These are phyloP conservation scores for Campaea margaritaria DNA, from an alignment of 2,888 invertebrate species.

Conservation along the genomic window DNA sequence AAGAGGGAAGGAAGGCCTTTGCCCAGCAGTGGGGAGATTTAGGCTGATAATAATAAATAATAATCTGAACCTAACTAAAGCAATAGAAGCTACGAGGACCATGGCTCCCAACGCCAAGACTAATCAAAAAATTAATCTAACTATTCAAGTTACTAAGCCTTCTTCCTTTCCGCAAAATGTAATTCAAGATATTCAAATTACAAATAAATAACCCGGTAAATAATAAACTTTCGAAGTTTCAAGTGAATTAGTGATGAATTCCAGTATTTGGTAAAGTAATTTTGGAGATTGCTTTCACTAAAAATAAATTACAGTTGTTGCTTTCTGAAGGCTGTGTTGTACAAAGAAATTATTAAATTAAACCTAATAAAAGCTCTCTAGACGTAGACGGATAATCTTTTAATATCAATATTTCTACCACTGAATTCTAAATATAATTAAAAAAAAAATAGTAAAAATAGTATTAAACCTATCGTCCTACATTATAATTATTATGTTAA, in stretches of 20 bases:
- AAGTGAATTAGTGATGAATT: conserved; percentile 26
- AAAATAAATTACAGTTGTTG: conserved; percentile 20
- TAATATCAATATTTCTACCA: too few relatives aligned
- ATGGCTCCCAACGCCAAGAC: not conserved
- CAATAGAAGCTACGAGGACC: not conserved
- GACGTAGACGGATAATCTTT: too few relatives aligned
- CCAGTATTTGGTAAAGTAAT: conserved; percentile 20
- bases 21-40: too few relatives aligned
- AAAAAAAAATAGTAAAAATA: too few relatives aligned
- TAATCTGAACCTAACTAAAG: not conserved
- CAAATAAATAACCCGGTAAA: conserved; percentile 21
- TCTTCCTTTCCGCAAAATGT: too few relatives aligned
- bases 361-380: not conserved
- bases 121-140: not conserved
- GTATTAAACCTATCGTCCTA: too few relatives aligned
- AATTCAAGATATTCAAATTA: conserved; percentile 11
- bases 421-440: too few relatives aligned
- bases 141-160: too few relatives aligned
- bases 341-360: not conserved
- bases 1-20: too few relatives aligned
- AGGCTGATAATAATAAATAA: too few relatives aligned
- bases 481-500: too few relatives aligned
- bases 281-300: conserved; percentile 19
- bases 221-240: conserved; percentile 17
- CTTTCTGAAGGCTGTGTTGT: conserved; percentile 6